Evolutionary conservation across 1,140 invertebrate species (phyloP), one percentile per base, ranked within the genome.

Genomic region (Tetragonula clypearis): DNA sequence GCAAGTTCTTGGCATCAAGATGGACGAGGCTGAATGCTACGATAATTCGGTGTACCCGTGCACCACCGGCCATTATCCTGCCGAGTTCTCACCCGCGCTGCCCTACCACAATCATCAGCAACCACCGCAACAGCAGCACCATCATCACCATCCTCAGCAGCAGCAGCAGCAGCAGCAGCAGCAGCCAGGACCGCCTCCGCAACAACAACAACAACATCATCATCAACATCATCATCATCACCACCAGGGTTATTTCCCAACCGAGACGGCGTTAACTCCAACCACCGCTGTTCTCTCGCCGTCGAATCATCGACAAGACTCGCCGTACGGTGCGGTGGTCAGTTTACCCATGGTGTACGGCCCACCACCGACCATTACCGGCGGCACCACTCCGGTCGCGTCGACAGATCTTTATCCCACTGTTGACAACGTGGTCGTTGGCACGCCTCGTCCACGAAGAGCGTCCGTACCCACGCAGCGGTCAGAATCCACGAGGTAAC

Each of bases 21-120:
- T 97, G 97, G 97, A 97, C 90, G 97, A 97, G 91, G 21, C 21
- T 5, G 97, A 97, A 85, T 97, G 97, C 92, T 97, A 96, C 88
- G 96, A 96, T 79, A 94, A 95, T 71, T 85, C 92, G 60, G 91
- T 93, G 85, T 95, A 96, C 91, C 92, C 95, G n/a, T 93, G 94
- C 76, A 92, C 94, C 8, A 91, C 95, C 23, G 95, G 96, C 71
- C 95, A 96, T 35, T 97, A 97, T 87, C 93, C 95, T 41, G 94
- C 95, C 66, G 94, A 95, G 12, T 95, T 95, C 82, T 86, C 94
- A 35, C 93, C 95, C 87, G 80, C 93, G 92, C 94, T 95, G 62
- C 92, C 96, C 65, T 96, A 97, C 92, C 96, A 96, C 86, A 96
- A 96, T 88, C 96, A 96, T 49, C 96, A 96, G 84, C 95, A 96